phyloP scores from a whole-genome alignment of 2,113 vertebrate species.

The Bos javanicus region DNA sequence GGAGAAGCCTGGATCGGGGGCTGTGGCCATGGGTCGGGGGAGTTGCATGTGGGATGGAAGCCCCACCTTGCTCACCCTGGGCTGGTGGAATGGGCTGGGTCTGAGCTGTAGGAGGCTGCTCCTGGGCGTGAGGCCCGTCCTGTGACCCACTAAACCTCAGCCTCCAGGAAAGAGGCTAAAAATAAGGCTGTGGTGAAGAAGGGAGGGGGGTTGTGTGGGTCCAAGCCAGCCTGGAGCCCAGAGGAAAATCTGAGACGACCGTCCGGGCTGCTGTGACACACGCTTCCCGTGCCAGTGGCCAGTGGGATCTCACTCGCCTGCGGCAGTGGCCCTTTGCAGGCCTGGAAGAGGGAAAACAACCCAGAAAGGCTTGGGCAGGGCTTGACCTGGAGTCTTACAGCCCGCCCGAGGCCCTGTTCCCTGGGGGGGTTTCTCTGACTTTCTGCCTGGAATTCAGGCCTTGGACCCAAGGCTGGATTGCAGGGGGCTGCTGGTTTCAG shows the following conservation, averaged over 20 bases:
- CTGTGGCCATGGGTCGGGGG: not conserved
- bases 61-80: not conserved
- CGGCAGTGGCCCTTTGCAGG: not conserved
- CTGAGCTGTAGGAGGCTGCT: constrained; percentile 27
- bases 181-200: constrained; percentile 66
- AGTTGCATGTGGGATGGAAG: not conserved
- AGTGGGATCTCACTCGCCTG: not conserved
- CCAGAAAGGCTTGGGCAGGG: not conserved
- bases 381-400: not conserved
- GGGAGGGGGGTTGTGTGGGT: constrained; percentile 18
- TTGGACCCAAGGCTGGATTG: not conserved
- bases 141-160: constrained; percentile 71
- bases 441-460: not conserved
- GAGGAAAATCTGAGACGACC: constrained; percentile 64
- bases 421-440: not conserved
- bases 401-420: not conserved
- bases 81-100: constrained; percentile 1
- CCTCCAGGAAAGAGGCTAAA: constrained; percentile 72
- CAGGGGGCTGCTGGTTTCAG: not conserved
- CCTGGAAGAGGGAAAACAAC: not conserved
- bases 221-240: constrained; percentile 32
- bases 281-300: constrained; percentile 44
- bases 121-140: constrained; percentile 57
- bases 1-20: not conserved
- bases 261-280: constrained; percentile 51